Conservation (phyloP, 2,113 vertebrate species). For the Mobula hypostoma region DNA sequence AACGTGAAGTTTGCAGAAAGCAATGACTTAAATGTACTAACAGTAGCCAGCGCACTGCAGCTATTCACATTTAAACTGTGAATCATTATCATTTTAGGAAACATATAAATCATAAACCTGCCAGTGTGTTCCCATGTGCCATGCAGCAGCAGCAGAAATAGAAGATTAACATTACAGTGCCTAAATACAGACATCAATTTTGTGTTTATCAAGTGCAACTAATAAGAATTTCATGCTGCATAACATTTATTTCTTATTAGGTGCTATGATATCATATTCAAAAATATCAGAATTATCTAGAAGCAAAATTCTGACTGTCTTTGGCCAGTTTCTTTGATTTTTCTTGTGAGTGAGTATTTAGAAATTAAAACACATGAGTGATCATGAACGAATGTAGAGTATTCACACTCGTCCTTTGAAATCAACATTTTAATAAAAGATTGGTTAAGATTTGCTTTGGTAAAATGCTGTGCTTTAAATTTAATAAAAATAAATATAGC, state of each 20-base stretch:
- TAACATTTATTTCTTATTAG: constrained; percentile 17
- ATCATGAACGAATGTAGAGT: not conserved
- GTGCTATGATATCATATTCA: not conserved
- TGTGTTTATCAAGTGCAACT: not conserved
- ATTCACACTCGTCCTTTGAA: not conserved
- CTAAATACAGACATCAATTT: not conserved
- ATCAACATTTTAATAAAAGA: not conserved
- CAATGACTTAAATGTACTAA: not conserved
- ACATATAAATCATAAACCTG: constrained; percentile 22
- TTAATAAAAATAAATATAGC: not conserved
- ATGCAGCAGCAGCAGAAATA: not conserved
- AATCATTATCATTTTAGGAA: constrained; percentile 19
- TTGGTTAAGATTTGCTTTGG: not conserved
- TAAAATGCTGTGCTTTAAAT: not conserved
- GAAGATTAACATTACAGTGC: not conserved
- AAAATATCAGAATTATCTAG: not conserved
- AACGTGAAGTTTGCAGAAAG: not conserved
- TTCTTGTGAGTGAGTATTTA: not conserved
- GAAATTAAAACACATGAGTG: not conserved
- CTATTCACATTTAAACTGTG: not conserved
- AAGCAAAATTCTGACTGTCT: not conserved
- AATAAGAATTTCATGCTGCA: not conserved
- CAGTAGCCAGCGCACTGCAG: not conserved
- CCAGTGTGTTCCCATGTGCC: constrained; percentile 11
- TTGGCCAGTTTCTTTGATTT: not conserved